Conservation (phyloP, 2,888 invertebrate genomes). For the Dryomyza anilis region DNA sequence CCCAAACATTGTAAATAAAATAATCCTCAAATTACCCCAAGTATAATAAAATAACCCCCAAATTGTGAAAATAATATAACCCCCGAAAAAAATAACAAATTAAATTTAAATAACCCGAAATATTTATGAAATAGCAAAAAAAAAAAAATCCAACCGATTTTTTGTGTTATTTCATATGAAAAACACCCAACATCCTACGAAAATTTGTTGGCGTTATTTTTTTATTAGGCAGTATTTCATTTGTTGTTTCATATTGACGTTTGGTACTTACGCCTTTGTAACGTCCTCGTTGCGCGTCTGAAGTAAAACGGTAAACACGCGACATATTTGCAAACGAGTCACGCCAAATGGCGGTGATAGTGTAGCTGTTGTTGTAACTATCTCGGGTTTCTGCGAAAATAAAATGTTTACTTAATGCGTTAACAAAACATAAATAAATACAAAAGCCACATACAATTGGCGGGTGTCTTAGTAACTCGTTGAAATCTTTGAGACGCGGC, state of each 20-base stretch:
- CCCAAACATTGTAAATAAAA: too few species aligned
- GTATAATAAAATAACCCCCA: too few species aligned
- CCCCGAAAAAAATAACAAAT: too few species aligned
- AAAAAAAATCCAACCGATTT: too few species aligned
- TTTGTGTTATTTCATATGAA: too few species aligned
- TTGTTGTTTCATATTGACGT: neutral
- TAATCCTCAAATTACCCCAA: too few species aligned
- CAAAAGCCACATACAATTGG: constrained; percentile 74
- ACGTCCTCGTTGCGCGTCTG: constrained; percentile 75
- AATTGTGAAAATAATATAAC: too few species aligned
- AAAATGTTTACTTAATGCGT: neutral
- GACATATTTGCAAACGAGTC: constrained; percentile 79
- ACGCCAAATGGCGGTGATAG: constrained; percentile 79
- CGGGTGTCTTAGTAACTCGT: constrained; percentile 70
- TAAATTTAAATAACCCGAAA: too few species aligned
- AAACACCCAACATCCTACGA: too few species aligned
- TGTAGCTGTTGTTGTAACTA: constrained; percentile 73
- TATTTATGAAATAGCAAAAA: too few species aligned
- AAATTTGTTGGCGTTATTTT: too few species aligned
- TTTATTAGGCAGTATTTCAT: neutral
- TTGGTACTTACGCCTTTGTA: constrained; percentile 66
- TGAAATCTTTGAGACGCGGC: constrained; percentile 73
- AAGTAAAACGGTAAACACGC: constrained; percentile 77
- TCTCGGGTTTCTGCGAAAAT: constrained; percentile 65
- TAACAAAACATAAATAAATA: constrained; percentile 18